A percentile compares a stretch with the other conserved stretches of the same genome.
These are phyloP conservation scores for Orthonevra nobilis DNA, from an alignment of 2,888 invertebrate species.

Conservation along the genomic window DNA sequence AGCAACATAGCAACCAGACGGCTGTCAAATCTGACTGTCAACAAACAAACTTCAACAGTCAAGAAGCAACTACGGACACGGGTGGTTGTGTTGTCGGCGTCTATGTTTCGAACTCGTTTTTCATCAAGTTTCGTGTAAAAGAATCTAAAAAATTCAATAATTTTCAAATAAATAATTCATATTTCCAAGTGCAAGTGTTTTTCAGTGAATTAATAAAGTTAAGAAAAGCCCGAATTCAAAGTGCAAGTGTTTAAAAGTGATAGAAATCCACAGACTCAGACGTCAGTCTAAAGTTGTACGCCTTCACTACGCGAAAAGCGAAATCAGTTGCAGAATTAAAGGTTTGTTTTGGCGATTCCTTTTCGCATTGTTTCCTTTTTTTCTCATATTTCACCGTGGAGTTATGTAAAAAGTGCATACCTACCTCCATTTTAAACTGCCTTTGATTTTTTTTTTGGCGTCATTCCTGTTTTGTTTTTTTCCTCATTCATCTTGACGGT, in stretches of 20 bases:
- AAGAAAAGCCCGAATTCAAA: constrained; percentile 35
- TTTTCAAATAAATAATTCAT: constrained; percentile 15
- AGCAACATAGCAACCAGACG: constrained; percentile 62
- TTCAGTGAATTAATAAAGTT: constrained; percentile 15
- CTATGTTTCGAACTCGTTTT: too few species aligned
- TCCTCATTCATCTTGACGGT: constrained; percentile 7
- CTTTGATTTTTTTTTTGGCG: constrained; percentile 32
- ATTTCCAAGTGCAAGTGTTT: constrained; percentile 34
- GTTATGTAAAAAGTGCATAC: constrained; percentile 33
- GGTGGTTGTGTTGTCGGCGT: constrained; percentile 58
- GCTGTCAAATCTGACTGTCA: constrained; percentile 61
- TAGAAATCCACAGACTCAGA: constrained; percentile 15
- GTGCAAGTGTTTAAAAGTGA: constrained; percentile 38
- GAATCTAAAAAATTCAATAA: constrained; percentile 13
- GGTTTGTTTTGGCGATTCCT: constrained; percentile 49
- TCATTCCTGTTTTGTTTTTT: constrained; percentile 26
- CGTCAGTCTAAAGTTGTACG: too few species aligned
- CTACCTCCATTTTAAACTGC: background rate
- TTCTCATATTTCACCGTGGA: background rate
- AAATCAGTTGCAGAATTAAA: constrained; percentile 25
- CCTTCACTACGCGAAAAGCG: background rate
- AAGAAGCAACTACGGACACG: constrained; percentile 60
- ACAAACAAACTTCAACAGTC: constrained; percentile 60
- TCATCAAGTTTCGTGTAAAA: too few species aligned
- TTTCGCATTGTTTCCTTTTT: background rate